A percentile compares a stretch with the other conserved stretches of the same genome.
These are phyloP conservation scores for Drosophila longiperda DNA, from an alignment of 2,888 invertebrate species.

Conservation along the genomic window DNA sequence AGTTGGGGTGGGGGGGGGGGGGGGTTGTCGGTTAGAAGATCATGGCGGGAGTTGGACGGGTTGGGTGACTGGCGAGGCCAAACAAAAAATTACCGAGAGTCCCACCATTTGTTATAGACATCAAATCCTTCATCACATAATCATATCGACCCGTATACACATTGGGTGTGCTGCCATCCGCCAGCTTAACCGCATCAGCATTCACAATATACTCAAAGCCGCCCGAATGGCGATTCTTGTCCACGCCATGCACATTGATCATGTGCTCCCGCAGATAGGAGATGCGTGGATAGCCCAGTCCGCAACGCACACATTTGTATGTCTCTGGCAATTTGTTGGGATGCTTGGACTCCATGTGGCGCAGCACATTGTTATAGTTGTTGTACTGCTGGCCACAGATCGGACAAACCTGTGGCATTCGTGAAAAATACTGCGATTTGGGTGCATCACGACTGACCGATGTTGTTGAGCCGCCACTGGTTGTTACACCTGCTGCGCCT, in stretches of 20 bases:
- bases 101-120: slow-evolving; percentile 85
- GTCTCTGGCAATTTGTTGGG: slow-evolving; percentile 85
- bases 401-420: slow-evolving; percentile 84
- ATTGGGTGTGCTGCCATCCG: slow-evolving; percentile 72
- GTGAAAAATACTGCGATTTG: slow-evolving; percentile 83
- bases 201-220: slow-evolving; percentile 84
- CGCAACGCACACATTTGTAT: slow-evolving; percentile 84
- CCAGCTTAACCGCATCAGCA: slow-evolving; percentile 82
- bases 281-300: slow-evolving; percentile 84
- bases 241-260: slow-evolving; percentile 82
- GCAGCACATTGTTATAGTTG: slow-evolving; percentile 85
- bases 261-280: slow-evolving; percentile 85
- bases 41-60: background rate
- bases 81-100: slow-evolving; percentile 77
- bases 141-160: slow-evolving; percentile 83
- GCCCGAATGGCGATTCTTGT: slow-evolving; percentile 82
- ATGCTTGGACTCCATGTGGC: slow-evolving; percentile 85
- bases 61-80: slow-evolving; percentile 4
- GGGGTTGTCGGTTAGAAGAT: too few species aligned
- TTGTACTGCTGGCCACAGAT: slow-evolving; percentile 85
- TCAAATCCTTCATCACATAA: slow-evolving; percentile 84
- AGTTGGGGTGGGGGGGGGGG: background rate
- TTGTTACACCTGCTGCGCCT: slow-evolving; percentile 2
- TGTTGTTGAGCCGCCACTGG: slow-evolving; percentile 26
- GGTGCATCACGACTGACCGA: slow-evolving; percentile 60